Evolutionary conservation across 1,140 invertebrate species (phyloP).

Genomic region (Eueides isabella): DNA sequence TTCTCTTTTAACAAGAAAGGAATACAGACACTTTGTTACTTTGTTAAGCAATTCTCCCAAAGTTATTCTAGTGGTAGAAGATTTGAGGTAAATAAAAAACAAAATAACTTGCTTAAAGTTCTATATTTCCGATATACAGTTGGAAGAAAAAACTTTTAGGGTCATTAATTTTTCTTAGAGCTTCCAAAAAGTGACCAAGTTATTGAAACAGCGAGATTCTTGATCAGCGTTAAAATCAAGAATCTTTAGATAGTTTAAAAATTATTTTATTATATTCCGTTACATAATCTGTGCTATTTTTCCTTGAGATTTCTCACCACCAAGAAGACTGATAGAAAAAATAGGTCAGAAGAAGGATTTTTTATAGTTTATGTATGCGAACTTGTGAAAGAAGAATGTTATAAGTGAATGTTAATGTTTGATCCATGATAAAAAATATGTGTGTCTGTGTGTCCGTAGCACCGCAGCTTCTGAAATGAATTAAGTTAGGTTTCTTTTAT

Average conservation of each 20-base stretch:
- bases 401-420: too few species aligned
- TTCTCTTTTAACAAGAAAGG: background rate
- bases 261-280: constrained; percentile 2
- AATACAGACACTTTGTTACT: background rate
- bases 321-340: background rate
- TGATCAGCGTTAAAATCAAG: too few species aligned
- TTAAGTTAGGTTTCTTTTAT: too few species aligned
- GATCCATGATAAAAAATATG: too few species aligned
- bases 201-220: background rate
- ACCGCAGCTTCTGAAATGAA: too few species aligned
- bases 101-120: constrained; percentile 29
- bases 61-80: background rate
- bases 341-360: too few species aligned
- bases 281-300: too few species aligned
- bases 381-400: too few species aligned
- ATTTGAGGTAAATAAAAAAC: constrained; percentile 23
- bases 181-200: background rate
- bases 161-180: background rate
- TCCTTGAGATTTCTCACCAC: too few species aligned
- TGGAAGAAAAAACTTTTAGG: background rate
- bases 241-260: background rate
- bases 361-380: too few species aligned
- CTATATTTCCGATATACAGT: background rate
- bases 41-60: background rate
- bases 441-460: too few species aligned